A percentile compares a stretch with the other conserved stretches of the same genome.
These are phyloP conservation scores for Chelon auratus DNA, from an alignment of 2,797 vertebrate species.

Conservation along the genomic window DNA sequence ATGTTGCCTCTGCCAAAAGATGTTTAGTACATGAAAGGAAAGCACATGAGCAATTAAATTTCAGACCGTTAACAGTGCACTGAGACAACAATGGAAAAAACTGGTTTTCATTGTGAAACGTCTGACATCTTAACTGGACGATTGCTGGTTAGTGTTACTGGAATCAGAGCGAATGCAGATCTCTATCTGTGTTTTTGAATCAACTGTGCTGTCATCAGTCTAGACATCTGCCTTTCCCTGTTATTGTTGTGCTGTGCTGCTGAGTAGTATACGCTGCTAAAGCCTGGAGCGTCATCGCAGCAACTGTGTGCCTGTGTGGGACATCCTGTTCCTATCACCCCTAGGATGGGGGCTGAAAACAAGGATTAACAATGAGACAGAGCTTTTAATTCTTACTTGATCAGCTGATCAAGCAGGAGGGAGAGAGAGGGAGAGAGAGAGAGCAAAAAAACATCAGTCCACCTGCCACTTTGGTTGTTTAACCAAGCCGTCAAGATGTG, in stretches of 20 bases:
- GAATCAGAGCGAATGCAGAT: conserved; percentile 32
- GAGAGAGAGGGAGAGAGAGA: not conserved
- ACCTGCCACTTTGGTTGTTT: conserved; percentile 4
- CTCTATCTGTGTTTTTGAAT: conserved; percentile 52
- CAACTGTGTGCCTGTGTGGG: conserved; percentile 32
- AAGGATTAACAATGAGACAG: conserved; percentile 48
- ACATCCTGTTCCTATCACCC: conserved; percentile 50
- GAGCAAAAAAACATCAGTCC: not conserved
- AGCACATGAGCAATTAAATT: not conserved
- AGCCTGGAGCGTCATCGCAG: conserved; percentile 51
- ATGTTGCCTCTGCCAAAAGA: not conserved
- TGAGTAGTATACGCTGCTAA: conserved; percentile 43
- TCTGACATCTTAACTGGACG: conserved; percentile 9
- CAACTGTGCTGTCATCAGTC: conserved; percentile 54
- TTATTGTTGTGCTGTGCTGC: conserved; percentile 40
- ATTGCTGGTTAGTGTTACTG: conserved; percentile 1
- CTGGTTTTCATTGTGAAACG: not conserved
- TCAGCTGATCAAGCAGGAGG: conserved; percentile 22
- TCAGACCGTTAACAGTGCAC: not conserved
- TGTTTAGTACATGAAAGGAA: not conserved
- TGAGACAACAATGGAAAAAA: not conserved
- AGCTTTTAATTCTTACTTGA: conserved; percentile 40
- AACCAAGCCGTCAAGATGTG: not conserved
- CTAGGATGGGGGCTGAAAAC: conserved; percentile 22
- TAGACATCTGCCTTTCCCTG: conserved; percentile 62